A percentile compares a stretch with the other conserved stretches of the same genome.
phyloP scores from a whole-genome alignment of 2,113 vertebrate genomes.

The Zosterops pallidus region DNA sequence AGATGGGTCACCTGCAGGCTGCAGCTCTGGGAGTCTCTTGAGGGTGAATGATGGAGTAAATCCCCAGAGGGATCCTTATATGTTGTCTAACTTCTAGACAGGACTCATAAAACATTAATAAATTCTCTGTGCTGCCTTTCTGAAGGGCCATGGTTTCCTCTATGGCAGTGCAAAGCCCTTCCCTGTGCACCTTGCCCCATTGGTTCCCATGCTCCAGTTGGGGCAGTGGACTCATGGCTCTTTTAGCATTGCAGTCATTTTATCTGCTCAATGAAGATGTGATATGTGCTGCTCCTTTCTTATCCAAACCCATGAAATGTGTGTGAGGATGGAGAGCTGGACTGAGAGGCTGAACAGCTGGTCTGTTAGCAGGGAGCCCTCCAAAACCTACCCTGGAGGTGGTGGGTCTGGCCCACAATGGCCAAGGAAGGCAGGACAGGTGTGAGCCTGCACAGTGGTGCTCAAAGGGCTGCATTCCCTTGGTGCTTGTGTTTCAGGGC shows the following conservation, averaged over 20 bases:
- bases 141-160: background rate
- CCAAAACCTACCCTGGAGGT: background rate
- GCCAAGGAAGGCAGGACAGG: accelerated
- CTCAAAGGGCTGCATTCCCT: background rate
- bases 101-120: background rate
- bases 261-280: background rate
- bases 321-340: background rate
- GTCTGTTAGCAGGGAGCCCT: background rate
- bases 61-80: background rate
- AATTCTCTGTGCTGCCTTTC: background rate
- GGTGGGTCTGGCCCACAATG: accelerated
- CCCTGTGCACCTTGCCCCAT: background rate
- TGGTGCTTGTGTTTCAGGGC: background rate
- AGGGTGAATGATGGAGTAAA: background rate
- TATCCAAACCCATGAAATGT: background rate
- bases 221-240: background rate
- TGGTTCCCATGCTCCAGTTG: accelerated
- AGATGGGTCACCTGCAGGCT: background rate
- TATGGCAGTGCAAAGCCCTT: background rate
- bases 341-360: background rate
- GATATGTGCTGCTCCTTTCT: background rate
- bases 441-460: background rate
- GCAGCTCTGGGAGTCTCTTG: background rate
- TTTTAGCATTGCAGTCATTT: background rate
- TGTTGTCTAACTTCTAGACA: background rate